Conservation (phyloP, 2,797 vertebrate genomes). For the Lepus townsendii region DNA sequence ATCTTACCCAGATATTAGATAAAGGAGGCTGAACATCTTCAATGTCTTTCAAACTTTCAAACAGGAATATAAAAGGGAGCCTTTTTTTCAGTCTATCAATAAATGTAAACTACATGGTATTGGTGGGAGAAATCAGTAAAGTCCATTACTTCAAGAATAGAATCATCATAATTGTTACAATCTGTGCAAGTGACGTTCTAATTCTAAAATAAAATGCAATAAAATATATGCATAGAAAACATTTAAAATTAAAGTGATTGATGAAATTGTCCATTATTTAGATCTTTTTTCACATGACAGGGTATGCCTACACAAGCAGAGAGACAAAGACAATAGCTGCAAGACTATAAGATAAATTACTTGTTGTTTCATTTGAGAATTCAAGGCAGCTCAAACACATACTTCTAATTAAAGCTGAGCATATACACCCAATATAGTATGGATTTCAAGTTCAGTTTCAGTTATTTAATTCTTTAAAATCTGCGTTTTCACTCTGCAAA, state of each 20-base stretch:
- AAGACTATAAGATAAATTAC: conserved; percentile 7
- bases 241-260: conserved; percentile 71
- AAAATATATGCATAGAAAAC: conserved; percentile 37
- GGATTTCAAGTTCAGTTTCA: not conserved
- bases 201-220: conserved; percentile 56
- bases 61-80: conserved; percentile 47
- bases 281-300: conserved; percentile 26
- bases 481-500: not conserved
- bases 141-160: conserved; percentile 62
- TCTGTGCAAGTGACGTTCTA: conserved; percentile 29
- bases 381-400: not conserved
- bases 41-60: conserved; percentile 46
- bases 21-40: conserved; percentile 30
- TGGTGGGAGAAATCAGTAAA: not conserved
- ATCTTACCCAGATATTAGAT: conserved; percentile 18
- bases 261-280: conserved; percentile 47
- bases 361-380: conserved; percentile 16
- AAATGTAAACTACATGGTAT: not conserved
- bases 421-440: not conserved
- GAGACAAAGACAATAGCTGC: not conserved
- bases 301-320: not conserved
- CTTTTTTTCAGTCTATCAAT: not conserved
- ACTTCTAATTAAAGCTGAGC: not conserved
- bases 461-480: conserved; percentile 19
- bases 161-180: not conserved